Percentiles rank a stretch among this genome's conserved stretches.
These are phyloP conservation scores for Eumeta japonica DNA, from an alignment of 1,140 invertebrate species.

Conservation along the genomic window DNA sequence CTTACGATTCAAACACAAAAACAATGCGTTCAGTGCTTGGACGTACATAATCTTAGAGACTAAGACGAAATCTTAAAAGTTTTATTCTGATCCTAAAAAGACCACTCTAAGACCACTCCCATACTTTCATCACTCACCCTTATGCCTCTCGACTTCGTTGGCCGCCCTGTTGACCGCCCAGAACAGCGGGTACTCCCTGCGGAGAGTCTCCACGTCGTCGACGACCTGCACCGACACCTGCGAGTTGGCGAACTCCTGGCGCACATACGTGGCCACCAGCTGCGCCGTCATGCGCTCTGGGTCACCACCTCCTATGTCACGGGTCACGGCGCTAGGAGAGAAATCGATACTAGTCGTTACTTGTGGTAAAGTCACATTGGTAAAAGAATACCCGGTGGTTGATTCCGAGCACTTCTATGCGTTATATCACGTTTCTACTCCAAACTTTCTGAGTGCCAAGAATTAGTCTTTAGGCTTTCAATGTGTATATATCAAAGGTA, in stretches of 20 bases:
- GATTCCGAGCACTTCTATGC: too few species aligned
- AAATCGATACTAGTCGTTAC: conserved; percentile 14
- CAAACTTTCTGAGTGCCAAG: too few species aligned
- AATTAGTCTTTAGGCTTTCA: too few species aligned
- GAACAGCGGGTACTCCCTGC: conserved; percentile 84
- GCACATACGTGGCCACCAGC: conserved; percentile 74
- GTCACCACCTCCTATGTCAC: conserved; percentile 87
- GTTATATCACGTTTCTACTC: too few species aligned
- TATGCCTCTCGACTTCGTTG: conserved; percentile 71
- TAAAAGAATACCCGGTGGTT: too few species aligned
- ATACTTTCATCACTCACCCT: too few species aligned
- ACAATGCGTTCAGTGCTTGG: neutral
- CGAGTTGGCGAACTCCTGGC: conserved; percentile 60
- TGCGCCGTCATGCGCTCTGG: conserved; percentile 90
- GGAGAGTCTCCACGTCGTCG: conserved; percentile 62
- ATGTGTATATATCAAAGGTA: too few species aligned
- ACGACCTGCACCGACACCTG: conserved; percentile 70
- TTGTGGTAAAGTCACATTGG: too few species aligned
- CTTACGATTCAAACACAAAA: neutral
- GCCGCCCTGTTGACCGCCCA: conserved; percentile 87
- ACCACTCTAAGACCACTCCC: too few species aligned
- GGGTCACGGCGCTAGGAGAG: conserved; percentile 63
- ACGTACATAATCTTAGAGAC: too few species aligned
- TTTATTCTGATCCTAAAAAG: too few species aligned
- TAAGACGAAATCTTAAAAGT: too few species aligned